Base-by-base conservation (phyloP, 2,888 invertebrate genomes). In the Stictocephala bisonia region DNA sequence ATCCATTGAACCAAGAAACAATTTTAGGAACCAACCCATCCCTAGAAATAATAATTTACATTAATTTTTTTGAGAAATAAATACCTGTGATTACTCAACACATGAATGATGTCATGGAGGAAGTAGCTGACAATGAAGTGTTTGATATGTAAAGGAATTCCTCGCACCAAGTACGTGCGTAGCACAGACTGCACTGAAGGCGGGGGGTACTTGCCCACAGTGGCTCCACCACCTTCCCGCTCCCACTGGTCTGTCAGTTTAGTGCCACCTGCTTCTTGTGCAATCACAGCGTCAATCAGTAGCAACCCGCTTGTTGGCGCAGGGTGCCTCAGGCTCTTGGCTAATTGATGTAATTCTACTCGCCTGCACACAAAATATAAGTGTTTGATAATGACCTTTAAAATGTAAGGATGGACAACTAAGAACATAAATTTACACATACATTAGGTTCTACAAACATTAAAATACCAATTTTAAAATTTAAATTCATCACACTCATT, bases 91-190 rank as follows among this genome's bases (percentile, higher is more conserved):
- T 20, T 20, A 51, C 72, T 51, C 27, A 74, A 15, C 22, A 44
- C 31, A 51, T 89, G 90, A 35, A 91, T 91, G 76, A 96, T 87
- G 81, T 97, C 96, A 77, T 95, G 86, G 66, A 96, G 87, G 1
- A 95, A 85, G 80, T 97, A 97, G 22, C 94, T 87, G 13, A 94
- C 87, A 0, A 97, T 85, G 7, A 90, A 90, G 80, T 95, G 94
- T 81, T 96, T 96, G 76, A 89, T 87, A 27, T 88, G 86, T 11
- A 91, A 86, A 0, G 90, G 86, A 0, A 91, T 85, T 51, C 88
- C 87, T 0, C 91, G 90, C 18, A 91, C 82, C 29, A 96, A 85
- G 84, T 93, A 93, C 3, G 92, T 88, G 0, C 92, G 87, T 20
- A 96, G 84, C 44, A 96, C 83, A 0, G 93, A 89, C 83, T 94